Evolutionary conservation across 2,888 invertebrate species (phyloP), one percentile per base, ranked within the genome.

Genomic region (Volucella bombylans): DNA sequence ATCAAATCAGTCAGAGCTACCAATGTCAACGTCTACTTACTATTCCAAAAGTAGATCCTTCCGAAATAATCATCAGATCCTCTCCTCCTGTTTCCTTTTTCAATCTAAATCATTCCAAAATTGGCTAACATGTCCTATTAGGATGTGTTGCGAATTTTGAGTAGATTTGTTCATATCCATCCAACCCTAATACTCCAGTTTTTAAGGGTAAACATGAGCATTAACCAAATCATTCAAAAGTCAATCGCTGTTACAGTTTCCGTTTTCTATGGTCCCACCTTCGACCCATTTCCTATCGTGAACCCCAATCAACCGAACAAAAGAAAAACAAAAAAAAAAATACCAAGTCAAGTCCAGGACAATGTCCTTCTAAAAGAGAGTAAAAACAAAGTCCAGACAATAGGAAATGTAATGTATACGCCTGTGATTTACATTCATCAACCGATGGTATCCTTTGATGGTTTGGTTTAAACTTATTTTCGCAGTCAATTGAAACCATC

Each of bases 401-500:
- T 59, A 79, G 83, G 83, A 80, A 79, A 83, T 79, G 6, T 31
- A 79, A 83, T 79, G 6, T 31, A 31, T 31, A 31, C 65, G 67
- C 39, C 43, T 50, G 73, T 83, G 79, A 79, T 83, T 83, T 71
- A 71, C 74, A 65, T 76, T 69, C 65, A 59, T 79, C 69, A 67
- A 71, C 54, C 73, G 31, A 31, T 9, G 11, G 52, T 41, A 68
- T 78, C 68, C 64, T 71, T 73, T 69, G 62, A 73, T 69, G 79
- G 69, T 79, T 79, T 79, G 79, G 74, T 79, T 83, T 83, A 54
- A 41, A 79, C 79, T 71, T 83, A 83, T 57, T 31, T 49, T 47
- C 38, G 68, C 43, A 38, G 72, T 41, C 11, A 50, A 38, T n/a
- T 18, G 8, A 38, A 41, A 12, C 31, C 38, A 11, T 47, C n/a